Evolutionary conservation across 2,797 vertebrate species (phyloP).

Genomic region (Takifugu ocellatus): DNA sequence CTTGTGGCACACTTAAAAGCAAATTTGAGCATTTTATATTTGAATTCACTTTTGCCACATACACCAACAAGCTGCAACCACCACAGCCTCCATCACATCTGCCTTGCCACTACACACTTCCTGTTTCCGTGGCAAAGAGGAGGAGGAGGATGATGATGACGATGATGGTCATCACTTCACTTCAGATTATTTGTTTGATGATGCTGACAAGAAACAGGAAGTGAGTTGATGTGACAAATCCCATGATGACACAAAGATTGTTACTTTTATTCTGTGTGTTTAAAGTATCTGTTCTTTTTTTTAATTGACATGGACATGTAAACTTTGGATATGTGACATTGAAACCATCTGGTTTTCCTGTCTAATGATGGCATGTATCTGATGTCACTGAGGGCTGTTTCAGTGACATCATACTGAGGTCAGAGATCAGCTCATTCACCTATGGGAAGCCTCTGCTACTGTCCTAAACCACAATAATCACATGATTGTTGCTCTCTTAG

Average conservation of each 20-base stretch:
- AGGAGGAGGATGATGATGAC: conserved; percentile 9
- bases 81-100: conserved; percentile 6
- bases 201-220: conserved; percentile 39
- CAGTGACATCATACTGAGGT: neutral
- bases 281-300: conserved; percentile 18
- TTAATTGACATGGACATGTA: neutral
- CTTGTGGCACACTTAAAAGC: no score
- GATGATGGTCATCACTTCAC: conserved; percentile 41
- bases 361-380: no score
- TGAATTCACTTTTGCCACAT: conserved; percentile 10
- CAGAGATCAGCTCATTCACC: neutral
- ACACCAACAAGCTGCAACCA: neutral
- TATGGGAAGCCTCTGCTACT: conserved; percentile 27
- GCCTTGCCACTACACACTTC: conserved; percentile 38
- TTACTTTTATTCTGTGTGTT: conserved; percentile 45
- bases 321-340: no score
- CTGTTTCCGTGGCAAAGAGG: conserved; percentile 39
- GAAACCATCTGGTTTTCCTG: conserved; percentile 9
- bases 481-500: conserved; percentile 25
- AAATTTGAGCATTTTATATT: no score
- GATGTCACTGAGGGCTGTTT: no score
- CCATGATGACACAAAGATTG: conserved; percentile 56
- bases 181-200: conserved; percentile 3
- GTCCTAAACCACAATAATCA: conserved; percentile 39
- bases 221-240: conserved; percentile 43